Conservation (phyloP, 2,888 invertebrate genomes). For the Drosophila aldrichi region DNA sequence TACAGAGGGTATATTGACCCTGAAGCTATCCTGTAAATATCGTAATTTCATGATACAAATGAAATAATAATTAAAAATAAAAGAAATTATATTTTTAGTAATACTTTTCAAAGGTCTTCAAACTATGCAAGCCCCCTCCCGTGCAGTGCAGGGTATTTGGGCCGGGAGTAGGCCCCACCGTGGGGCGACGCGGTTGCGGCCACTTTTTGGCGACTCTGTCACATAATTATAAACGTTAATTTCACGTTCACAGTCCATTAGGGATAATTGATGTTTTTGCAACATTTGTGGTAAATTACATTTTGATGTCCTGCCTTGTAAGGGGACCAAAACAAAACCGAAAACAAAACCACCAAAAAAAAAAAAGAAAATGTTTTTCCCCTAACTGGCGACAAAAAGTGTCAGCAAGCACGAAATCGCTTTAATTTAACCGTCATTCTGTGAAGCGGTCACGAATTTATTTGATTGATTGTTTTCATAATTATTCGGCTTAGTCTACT, state of each 20-base stretch:
- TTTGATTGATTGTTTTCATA: conserved; percentile 69
- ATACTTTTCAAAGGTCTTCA: too few relatives aligned
- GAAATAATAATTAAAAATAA: not conserved
- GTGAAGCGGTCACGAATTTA: conserved; percentile 49
- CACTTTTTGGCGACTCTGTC: conserved; percentile 65
- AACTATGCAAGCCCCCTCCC: too few relatives aligned
- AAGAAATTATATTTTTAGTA: not conserved
- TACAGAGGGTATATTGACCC: not conserved
- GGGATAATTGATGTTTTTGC: conserved; percentile 80
- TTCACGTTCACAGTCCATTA: conserved; percentile 81
- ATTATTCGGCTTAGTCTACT: conserved; percentile 40
- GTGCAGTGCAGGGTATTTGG: conserved; percentile 22
- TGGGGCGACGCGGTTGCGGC: conserved; percentile 14
- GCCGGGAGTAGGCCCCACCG: conserved; percentile 2
- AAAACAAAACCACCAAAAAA: conserved; percentile 1
- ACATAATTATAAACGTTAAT: conserved; percentile 81
- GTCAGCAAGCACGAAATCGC: conserved; percentile 40
- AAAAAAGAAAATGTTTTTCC: conserved; percentile 17
- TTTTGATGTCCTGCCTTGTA: conserved; percentile 67
- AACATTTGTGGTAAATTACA: conserved; percentile 81
- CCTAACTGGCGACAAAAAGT: conserved; percentile 44
- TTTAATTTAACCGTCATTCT: conserved; percentile 44
- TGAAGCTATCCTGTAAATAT: conserved; percentile 13
- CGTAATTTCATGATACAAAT: not conserved
- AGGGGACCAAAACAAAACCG: conserved; percentile 11